Evolutionary conservation across 2,888 invertebrate genomes (phyloP).

Genomic region (Pachydiplax longipennis): DNA sequence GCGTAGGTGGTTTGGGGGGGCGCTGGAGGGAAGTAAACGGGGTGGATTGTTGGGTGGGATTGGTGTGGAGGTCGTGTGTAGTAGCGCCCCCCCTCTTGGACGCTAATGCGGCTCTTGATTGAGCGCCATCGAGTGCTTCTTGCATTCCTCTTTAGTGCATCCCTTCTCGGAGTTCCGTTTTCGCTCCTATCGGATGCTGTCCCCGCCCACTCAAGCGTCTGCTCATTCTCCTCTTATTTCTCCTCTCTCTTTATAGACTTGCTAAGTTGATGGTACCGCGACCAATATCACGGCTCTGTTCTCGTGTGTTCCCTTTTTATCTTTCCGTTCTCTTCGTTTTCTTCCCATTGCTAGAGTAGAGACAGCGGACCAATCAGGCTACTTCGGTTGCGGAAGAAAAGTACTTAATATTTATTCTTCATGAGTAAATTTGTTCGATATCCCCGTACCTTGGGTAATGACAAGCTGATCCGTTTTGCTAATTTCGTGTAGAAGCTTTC

Average conservation of each 20-base stretch:
- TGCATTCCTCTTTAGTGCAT: background rate
- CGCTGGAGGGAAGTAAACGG: background rate
- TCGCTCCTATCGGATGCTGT: background rate
- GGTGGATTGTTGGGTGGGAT: background rate
- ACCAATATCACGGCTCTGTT: too few relatives aligned
- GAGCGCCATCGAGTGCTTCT: conserved; percentile 21
- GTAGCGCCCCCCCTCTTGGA: background rate
- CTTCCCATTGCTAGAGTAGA: background rate
- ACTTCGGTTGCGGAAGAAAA: too few relatives aligned
- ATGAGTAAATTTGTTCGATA: too few relatives aligned
- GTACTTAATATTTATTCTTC: too few relatives aligned
- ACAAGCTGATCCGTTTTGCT: too few relatives aligned
- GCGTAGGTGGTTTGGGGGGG: background rate
- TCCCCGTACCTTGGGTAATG: too few relatives aligned
- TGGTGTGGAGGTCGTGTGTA: background rate
- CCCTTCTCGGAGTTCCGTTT: background rate
- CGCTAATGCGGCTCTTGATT: conserved; percentile 27
- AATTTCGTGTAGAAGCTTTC: too few relatives aligned
- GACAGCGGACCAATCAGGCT: too few relatives aligned
- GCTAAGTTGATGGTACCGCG: too few relatives aligned
- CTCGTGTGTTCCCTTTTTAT: background rate
- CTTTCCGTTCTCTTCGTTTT: background rate
- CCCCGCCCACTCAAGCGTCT: background rate
- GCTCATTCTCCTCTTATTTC: too few relatives aligned
- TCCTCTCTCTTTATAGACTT: background rate